Evolutionary conservation across 2,797 vertebrate genomes (phyloP).

Genomic region (Parambassis ranga): DNA sequence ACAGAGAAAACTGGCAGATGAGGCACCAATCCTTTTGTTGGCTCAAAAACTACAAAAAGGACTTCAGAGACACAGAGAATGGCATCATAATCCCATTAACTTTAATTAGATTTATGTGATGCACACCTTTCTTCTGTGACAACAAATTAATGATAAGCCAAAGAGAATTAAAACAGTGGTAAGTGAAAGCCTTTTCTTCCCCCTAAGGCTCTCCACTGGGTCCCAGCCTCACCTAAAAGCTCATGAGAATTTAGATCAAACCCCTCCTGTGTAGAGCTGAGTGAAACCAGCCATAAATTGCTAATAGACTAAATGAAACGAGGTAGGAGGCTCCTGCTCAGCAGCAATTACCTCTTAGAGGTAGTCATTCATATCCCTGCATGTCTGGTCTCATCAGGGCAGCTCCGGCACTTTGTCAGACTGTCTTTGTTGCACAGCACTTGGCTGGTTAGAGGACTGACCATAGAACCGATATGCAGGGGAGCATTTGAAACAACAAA

Average conservation of each 20-base stretch:
- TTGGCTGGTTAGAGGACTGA: slow-evolving; percentile 52
- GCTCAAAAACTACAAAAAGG: slow-evolving; percentile 32
- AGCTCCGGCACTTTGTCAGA: slow-evolving; percentile 76
- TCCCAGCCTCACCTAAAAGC: slow-evolving; percentile 75
- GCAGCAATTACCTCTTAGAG: slow-evolving; percentile 81
- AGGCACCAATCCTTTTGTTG: slow-evolving; percentile 10
- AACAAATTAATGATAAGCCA: slow-evolving; percentile 70
- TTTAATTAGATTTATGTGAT: slow-evolving; percentile 69
- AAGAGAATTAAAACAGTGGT: slow-evolving; percentile 71
- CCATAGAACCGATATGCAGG: slow-evolving; percentile 80
- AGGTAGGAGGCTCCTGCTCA: slow-evolving; percentile 83
- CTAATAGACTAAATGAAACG: slow-evolving; percentile 93
- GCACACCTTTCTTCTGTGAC: slow-evolving; percentile 68
- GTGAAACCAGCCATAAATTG: slow-evolving; percentile 95
- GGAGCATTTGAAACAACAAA: slow-evolving; percentile 97
- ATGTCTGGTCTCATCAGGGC: slow-evolving; percentile 82
- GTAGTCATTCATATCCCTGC: slow-evolving; percentile 81
- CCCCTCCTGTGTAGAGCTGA: slow-evolving; percentile 81
- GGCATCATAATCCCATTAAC: slow-evolving; percentile 65
- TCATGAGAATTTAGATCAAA: slow-evolving; percentile 81
- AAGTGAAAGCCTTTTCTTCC: slow-evolving; percentile 66
- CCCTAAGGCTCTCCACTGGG: slow-evolving; percentile 66
- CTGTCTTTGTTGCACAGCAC: slow-evolving; percentile 65
- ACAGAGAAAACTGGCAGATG: slow-evolving; percentile 15
- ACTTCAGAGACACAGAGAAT: slow-evolving; percentile 34